Evolutionary conservation across 2,888 invertebrate genomes (phyloP).

Genomic region (Chelonus formosanus): DNA sequence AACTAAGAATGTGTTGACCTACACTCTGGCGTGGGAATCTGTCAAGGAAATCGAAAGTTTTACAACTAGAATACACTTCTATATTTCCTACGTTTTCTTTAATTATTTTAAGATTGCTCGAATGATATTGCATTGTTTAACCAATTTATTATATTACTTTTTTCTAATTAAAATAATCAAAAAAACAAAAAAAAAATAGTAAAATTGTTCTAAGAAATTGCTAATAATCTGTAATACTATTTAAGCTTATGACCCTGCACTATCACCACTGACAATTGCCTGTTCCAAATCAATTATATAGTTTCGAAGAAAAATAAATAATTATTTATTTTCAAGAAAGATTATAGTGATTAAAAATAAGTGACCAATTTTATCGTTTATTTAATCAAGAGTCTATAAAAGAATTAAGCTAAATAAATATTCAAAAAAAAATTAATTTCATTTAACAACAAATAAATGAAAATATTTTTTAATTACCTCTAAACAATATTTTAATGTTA

Average conservation of each 20-base stretch:
- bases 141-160: not conserved
- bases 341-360: no score
- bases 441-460: not conserved
- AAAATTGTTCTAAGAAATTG: no score
- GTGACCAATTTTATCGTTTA: no score
- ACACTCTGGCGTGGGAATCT: constrained; percentile 30
- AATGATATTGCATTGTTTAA: no score
- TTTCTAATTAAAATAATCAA: not conserved
- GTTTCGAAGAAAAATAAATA: no score
- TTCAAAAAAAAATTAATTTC: constrained; percentile 1
- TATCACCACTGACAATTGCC: not conserved
- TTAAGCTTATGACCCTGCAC: constrained; percentile 25
- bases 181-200: no score
- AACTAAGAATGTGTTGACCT: constrained; percentile 29
- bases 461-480: no score
- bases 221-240: no score
- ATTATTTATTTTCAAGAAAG: no score
- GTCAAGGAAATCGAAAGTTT: constrained; percentile 10
- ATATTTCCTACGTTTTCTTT: not conserved
- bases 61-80: not conserved
- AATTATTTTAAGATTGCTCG: not conserved
- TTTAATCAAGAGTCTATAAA: not conserved
- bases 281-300: no score
- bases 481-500: no score
- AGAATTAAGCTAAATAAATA: not conserved